These are phyloP conservation scores for Tetrapedia diversipes DNA, from an alignment of 2,888 invertebrate species.

Conservation along the genomic window DNA sequence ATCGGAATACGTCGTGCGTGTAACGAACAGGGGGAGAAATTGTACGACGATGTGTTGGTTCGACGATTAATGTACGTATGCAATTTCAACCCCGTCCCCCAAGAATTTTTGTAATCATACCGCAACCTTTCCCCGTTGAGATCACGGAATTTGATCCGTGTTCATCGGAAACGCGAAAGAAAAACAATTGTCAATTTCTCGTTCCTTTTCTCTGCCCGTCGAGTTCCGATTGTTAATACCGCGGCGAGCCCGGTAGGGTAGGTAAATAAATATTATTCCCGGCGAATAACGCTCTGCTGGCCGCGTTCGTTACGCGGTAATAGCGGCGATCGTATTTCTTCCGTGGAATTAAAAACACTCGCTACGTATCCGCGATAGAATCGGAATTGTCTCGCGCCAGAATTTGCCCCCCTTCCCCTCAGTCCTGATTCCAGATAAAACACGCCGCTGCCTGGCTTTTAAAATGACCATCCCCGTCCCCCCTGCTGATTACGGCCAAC, in stretches of 20 bases:
- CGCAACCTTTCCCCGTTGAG: too few species aligned
- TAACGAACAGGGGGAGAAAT: too few species aligned
- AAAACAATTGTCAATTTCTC: background rate
- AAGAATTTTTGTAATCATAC: too few species aligned
- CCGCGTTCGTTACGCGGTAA: constrained; percentile 7
- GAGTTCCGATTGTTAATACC: background rate
- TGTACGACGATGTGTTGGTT: too few species aligned
- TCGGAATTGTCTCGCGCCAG: constrained; percentile 29
- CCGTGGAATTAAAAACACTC: constrained; percentile 35
- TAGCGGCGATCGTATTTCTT: constrained; percentile 37
- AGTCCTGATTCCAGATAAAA: constrained; percentile 27
- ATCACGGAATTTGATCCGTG: too few species aligned
- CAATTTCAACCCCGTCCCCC: too few species aligned
- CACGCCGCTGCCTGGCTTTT: constrained; percentile 7
- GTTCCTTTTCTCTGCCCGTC: too few species aligned
- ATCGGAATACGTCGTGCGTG: too few species aligned
- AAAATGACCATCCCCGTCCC: constrained; percentile 5
- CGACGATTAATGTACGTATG: too few species aligned
- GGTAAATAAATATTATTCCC: constrained; percentile 22
- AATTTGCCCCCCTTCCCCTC: background rate
- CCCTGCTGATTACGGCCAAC: too few species aligned
- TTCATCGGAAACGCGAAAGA: too few species aligned
- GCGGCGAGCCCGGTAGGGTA: background rate
- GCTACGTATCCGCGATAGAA: constrained; percentile 42
- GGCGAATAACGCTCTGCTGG: constrained; percentile 3